These are phyloP conservation scores for Meiosimyza decipiens DNA, from an alignment of 2,888 invertebrate genomes.

Conservation along the genomic window DNA sequence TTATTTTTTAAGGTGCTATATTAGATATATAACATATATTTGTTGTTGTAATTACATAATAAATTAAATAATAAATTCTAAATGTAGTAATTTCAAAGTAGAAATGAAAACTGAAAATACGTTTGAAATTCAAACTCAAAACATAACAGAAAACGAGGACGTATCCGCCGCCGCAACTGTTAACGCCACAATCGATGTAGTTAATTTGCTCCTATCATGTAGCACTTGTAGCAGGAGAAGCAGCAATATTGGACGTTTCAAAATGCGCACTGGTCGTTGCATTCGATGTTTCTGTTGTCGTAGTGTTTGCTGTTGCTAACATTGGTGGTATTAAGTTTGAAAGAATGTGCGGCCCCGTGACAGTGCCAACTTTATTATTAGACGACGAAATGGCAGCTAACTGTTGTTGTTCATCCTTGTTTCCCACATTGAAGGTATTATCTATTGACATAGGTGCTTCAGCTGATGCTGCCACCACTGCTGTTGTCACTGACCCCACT, in stretches of 20 bases:
- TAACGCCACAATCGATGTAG: background rate
- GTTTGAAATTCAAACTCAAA: conserved; percentile 18
- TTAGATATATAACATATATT: conserved; percentile 22
- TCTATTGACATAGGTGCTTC: background rate
- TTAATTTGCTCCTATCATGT: conserved; percentile 53
- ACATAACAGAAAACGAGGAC: background rate
- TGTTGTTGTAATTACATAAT: conserved; percentile 34
- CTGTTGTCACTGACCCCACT: conserved; percentile 38
- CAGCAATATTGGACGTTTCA: conserved; percentile 28
- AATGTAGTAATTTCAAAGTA: conserved; percentile 32
- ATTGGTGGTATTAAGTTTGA: conserved; percentile 33
- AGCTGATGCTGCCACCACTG: conserved; percentile 38
- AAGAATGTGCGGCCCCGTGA: conserved; percentile 26
- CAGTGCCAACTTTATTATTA: background rate
- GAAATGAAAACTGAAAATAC: conserved; percentile 29
- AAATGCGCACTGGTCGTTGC: conserved; percentile 16
- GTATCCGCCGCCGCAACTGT: background rate
- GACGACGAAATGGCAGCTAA: conserved; percentile 14
- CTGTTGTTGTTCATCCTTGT: conserved; percentile 12
- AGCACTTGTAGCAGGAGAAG: conserved; percentile 45
- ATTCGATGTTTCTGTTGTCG: conserved; percentile 7
- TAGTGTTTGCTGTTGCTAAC: conserved; percentile 23
- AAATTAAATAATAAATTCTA: conserved; percentile 40
- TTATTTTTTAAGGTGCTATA: conserved; percentile 31
- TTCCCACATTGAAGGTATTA: too few species aligned